A percentile compares a stretch with the other conserved stretches of the same genome.
These are phyloP conservation scores for Phyllostomus discolor DNA, from an alignment of 2,113 vertebrate species.

Conservation along the genomic window DNA sequence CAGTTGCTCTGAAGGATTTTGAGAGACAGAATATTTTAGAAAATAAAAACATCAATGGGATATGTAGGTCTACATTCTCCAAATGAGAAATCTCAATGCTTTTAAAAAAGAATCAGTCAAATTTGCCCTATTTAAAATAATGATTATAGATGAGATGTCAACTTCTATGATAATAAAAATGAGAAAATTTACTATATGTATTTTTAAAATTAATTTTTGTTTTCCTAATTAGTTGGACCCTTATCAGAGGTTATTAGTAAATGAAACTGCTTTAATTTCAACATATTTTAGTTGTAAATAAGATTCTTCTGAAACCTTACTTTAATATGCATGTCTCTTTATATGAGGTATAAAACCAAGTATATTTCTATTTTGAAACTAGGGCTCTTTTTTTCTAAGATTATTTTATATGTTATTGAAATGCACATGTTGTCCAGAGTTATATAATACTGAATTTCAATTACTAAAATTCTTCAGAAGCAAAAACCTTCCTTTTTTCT, in stretches of 20 bases:
- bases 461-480: not conserved
- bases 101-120: not conserved
- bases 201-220: not conserved
- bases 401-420: slow-evolving; percentile 20
- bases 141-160: not conserved
- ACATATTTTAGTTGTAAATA: not conserved
- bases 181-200: not conserved
- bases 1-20: not conserved
- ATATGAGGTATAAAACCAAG: not conserved
- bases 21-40: not conserved
- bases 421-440: not conserved
- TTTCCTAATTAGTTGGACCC: not conserved
- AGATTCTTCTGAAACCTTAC: not conserved
- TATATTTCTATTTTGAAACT: slow-evolving; percentile 14
- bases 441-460: slow-evolving; percentile 8
- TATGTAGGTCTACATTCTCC: not conserved
- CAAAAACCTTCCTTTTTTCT: not conserved
- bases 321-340: not conserved
- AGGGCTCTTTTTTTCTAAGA: not conserved
- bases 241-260: not conserved
- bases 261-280: not conserved
- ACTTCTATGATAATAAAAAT: not conserved
- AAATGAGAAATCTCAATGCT: not conserved
- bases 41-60: not conserved
- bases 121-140: not conserved